These are phyloP conservation scores for Origma solitaria DNA, from an alignment of 2,113 vertebrate genomes.

Conservation along the genomic window DNA sequence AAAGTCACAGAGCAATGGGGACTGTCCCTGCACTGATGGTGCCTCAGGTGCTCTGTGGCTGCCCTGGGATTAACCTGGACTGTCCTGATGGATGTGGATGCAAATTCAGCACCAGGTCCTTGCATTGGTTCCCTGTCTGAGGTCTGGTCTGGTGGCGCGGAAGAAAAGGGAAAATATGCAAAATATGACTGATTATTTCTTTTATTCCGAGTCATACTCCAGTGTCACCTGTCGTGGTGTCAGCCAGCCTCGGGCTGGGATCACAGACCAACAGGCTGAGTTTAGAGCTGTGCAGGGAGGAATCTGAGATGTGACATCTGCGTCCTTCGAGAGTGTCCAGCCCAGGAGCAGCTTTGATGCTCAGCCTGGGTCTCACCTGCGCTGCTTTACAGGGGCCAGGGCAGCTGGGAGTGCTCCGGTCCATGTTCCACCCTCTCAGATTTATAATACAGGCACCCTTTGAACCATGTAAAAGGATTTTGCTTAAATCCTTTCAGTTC, in stretches of 20 bases:
- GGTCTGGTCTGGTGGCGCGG: not conserved
- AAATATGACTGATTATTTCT: not conserved
- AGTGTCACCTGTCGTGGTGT: accelerated
- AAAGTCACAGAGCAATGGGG: accelerated
- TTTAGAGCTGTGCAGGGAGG: not conserved
- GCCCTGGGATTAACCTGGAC: not conserved
- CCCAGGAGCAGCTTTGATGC: not conserved
- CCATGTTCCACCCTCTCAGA: not conserved
- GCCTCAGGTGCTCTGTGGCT: accelerated
- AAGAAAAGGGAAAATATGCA: not conserved
- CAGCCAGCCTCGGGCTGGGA: not conserved
- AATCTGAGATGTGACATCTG: not conserved
- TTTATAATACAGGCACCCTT: not conserved
- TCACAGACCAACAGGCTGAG: not conserved
- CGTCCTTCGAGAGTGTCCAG: not conserved
- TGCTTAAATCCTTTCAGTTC: not conserved
- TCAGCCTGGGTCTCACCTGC: not conserved
- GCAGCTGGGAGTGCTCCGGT: not conserved
- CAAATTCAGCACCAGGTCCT: not conserved
- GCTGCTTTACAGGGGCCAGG: not conserved
- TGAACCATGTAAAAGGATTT: not conserved
- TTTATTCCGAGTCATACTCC: not conserved
- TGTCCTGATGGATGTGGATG: not conserved
- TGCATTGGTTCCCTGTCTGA: not conserved
- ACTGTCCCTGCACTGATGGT: not conserved